Percentiles rank a stretch among this genome's conserved stretches.
phyloP scores from a whole-genome alignment of 1,140 invertebrate genomes.

The Caerostris extrusa region DNA sequence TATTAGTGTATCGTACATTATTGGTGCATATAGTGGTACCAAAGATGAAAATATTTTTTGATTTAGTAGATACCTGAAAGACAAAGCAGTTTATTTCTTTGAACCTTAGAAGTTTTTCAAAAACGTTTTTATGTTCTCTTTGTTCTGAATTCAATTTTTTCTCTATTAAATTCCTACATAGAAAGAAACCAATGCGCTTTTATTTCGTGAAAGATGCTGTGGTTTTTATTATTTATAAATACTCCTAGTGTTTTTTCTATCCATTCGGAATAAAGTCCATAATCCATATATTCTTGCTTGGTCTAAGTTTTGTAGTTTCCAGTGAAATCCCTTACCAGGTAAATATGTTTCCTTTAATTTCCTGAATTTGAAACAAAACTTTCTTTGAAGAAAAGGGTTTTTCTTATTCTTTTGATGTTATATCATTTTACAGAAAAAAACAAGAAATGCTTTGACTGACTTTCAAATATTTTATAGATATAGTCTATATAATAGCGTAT shows the following conservation, averaged over 20 bases:
- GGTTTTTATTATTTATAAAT: not conserved
- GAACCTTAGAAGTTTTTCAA: no score
- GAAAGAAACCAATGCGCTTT: not conserved
- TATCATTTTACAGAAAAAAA: not conserved
- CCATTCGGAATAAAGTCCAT: conserved; percentile 11
- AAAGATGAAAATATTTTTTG: no score
- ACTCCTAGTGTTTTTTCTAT: not conserved
- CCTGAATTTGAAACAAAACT: conserved; percentile 8
- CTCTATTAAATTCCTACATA: not conserved
- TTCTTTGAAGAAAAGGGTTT: not conserved
- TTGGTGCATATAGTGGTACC: no score
- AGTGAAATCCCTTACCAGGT: not conserved
- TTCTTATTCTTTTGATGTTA: not conserved
- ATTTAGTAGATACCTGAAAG: no score
- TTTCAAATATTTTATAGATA: no score
- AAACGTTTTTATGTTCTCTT: not conserved
- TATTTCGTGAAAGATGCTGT: not conserved
- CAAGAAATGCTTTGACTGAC: not conserved
- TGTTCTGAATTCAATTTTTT: not conserved
- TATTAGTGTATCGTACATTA: no score
- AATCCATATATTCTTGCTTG: not conserved
- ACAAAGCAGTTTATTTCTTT: no score
- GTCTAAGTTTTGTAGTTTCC: not conserved
- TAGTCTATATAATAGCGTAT: no score
- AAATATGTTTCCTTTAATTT: conserved; percentile 20